Conservation (phyloP, 2,797 vertebrate genomes). For the Phrynocephalus vlangalii region DNA sequence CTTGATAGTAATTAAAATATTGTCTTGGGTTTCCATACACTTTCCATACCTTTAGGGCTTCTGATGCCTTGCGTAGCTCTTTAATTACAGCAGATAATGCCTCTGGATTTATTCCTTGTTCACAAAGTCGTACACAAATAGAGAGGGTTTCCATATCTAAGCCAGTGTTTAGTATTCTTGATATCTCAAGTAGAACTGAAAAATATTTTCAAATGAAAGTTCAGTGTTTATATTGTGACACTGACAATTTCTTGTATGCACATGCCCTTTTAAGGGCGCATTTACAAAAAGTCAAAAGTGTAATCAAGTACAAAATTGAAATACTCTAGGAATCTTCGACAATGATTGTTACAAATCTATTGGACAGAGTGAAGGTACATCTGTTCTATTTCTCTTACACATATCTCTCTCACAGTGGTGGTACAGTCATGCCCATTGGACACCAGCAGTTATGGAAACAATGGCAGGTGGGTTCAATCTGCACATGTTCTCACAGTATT, state of each 20-base stretch:
- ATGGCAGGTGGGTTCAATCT: not conserved
- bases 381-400: not conserved
- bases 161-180: conserved; percentile 94
- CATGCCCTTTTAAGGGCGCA: not conserved
- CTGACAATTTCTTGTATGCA: not conserved
- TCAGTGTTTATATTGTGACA: not conserved
- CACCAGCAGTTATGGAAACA: not conserved
- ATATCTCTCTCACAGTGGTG: not conserved
- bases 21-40: not conserved
- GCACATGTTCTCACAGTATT: not conserved
- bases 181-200: conserved; percentile 95
- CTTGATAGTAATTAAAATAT: not conserved
- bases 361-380: not conserved
- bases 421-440: not conserved
- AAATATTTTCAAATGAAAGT: conserved; percentile 26
- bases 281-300: not conserved
- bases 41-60: conserved; percentile 90
- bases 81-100: conserved; percentile 96
- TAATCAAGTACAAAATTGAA: not conserved
- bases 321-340: not conserved
- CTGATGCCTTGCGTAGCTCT: conserved; percentile 93
- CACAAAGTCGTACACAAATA: conserved; percentile 96
- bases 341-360: not conserved
- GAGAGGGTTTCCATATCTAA: conserved; percentile 97
- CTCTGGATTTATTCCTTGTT: conserved; percentile 98